Evolutionary conservation across 1,140 invertebrate genomes (phyloP), one percentile per base, ranked within the genome.

Genomic region (Pentalonia nigronervosa): DNA sequence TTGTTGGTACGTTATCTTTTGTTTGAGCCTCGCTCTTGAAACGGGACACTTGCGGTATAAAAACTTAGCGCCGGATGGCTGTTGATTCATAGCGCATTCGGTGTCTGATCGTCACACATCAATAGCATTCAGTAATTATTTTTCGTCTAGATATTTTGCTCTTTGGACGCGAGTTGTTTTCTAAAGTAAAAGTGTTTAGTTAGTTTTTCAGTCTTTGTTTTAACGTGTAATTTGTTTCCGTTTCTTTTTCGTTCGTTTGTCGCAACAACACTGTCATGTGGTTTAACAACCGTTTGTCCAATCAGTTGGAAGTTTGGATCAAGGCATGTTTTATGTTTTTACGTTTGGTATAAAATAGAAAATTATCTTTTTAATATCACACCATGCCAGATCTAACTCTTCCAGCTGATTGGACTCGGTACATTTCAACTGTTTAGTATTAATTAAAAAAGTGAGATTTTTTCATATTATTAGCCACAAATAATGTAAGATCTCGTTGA

Each of bases 381-480:
- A 41, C 53, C 6, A 93, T 94, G 96, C 96, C 96, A 96, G 96
- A 96, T 96, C 96, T 96, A 96, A 96, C 96, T 96, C 96, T 96
- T 96, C 96, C 96, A 96, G 96, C 96, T 96, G 96, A 96, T 94
- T 84, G 94, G 94, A 86, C 76, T 87, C 34, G 67, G 93, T 76
- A 1, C 0, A 47, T 76, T 92, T 87, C 84, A 30, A 90, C 76
- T 86, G 9, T 86, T 47, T 86, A 41, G 60, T 76, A 76, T 76
- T 76, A 67, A 67, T 67, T 67, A 7, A 76, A 76, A 60, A 34
- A 17, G 30, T 76, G 60, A 76, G 14, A 4, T 76, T 76, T 76
- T n/a, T 17, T n/a, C n/a, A 30, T n/a, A 34, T 76, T 34, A 76
- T 76, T 34, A 76, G 60, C 60, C 11, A n/a, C 60, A 76, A 76